phyloP scores from a whole-genome alignment of 2,113 vertebrate genomes.

The Setophaga kirtlandii region DNA sequence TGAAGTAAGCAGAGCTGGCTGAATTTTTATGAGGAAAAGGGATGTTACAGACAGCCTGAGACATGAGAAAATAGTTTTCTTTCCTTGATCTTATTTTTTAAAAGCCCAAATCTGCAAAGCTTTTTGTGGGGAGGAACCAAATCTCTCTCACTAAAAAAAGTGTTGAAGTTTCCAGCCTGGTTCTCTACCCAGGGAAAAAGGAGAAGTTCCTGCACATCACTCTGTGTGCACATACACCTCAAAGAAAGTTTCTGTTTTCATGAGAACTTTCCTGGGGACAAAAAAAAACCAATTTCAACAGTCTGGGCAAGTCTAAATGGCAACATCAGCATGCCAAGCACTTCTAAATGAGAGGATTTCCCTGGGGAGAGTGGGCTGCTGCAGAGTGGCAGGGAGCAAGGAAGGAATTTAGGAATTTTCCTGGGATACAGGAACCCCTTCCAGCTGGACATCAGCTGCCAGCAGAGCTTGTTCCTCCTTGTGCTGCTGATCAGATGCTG shows the following conservation, averaged over 20 bases:
- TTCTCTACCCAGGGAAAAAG: background rate
- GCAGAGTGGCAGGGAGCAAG: accelerated
- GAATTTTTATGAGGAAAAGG: background rate
- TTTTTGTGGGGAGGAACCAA: background rate
- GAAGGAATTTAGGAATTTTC: background rate
- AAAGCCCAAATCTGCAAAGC: background rate
- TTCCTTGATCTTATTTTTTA: background rate
- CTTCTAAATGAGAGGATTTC: background rate
- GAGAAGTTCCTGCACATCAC: background rate
- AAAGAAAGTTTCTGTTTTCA: background rate
- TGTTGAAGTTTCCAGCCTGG: background rate
- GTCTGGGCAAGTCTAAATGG: background rate
- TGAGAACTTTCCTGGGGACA: background rate
- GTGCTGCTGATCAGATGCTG: background rate
- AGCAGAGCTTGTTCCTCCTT: background rate
- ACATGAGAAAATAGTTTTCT: background rate
- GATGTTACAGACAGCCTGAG: background rate
- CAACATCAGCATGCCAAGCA: background rate
- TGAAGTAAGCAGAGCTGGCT: background rate
- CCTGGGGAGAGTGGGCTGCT: background rate
- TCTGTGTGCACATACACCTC: background rate
- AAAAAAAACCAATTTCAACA: background rate
- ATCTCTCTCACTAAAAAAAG: background rate
- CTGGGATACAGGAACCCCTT: background rate
- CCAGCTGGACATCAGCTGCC: background rate